These are phyloP conservation scores for Physocephala rufipes DNA, from an alignment of 2,888 invertebrate species.

Conservation along the genomic window DNA sequence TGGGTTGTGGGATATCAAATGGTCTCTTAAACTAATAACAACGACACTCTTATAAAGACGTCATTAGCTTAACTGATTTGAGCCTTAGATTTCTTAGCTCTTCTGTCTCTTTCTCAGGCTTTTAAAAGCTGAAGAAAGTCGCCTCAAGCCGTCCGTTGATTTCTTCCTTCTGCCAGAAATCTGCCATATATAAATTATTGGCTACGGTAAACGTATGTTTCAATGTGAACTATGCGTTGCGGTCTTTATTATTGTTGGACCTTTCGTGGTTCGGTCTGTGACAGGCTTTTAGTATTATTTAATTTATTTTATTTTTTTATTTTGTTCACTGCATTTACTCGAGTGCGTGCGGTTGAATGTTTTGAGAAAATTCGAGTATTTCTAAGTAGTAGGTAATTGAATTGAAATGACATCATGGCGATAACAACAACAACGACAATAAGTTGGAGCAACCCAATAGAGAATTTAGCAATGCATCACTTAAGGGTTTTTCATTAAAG, in stretches of 20 bases:
- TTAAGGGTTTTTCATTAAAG: no score
- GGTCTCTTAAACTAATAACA: no score
- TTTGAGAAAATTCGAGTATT: constrained; percentile 35
- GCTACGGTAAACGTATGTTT: neutral
- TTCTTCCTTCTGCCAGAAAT: constrained; percentile 15
- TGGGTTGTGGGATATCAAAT: no score
- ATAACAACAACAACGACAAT: constrained; percentile 32
- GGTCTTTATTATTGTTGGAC: neutral
- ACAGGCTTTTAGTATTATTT: constrained; percentile 61
- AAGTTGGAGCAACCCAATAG: no score
- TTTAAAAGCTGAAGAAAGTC: neutral
- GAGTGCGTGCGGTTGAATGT: constrained; percentile 18
- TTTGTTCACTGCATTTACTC: neutral
- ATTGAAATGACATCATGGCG: constrained; percentile 58
- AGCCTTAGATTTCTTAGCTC: neutral
- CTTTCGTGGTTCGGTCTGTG: constrained; percentile 31
- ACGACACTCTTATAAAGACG: no score
- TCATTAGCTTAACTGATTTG: no score
- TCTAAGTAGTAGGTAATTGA: constrained; percentile 62
- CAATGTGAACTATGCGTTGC: neutral
- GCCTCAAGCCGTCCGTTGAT: neutral
- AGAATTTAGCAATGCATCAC: no score
- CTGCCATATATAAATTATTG: constrained; percentile 23
- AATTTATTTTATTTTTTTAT: constrained; percentile 39
- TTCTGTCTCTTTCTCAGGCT: no score